phyloP scores from a whole-genome alignment of 2,888 invertebrate genomes.

The Gastracanthus pulcherrimus region DNA sequence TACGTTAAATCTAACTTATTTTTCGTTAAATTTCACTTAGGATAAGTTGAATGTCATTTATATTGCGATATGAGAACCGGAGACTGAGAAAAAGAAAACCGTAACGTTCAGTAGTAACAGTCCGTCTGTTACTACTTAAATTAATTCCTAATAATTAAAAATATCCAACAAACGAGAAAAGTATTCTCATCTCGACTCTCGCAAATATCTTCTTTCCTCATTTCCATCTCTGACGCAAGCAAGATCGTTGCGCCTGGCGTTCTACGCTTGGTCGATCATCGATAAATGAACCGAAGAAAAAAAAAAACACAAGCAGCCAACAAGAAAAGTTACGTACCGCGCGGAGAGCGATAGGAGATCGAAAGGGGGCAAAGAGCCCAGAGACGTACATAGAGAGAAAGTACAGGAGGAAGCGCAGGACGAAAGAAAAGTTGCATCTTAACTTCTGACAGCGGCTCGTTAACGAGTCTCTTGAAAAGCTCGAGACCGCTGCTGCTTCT shows the following conservation, averaged over 20 bases:
- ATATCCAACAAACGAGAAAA: too few species aligned
- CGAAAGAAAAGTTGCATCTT: slow-evolving; percentile 53
- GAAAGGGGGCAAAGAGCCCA: background rate
- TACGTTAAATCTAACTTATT: too few species aligned
- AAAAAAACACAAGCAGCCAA: background rate
- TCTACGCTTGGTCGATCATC: slow-evolving; percentile 3
- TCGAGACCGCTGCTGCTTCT: too few species aligned
- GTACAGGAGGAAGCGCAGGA: background rate
- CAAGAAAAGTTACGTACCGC: background rate
- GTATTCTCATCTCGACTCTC: too few species aligned
- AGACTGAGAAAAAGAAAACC: background rate
- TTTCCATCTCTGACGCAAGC: too few species aligned
- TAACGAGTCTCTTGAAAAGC: slow-evolving; percentile 60
- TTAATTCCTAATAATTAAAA: too few species aligned
- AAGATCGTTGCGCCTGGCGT: too few species aligned
- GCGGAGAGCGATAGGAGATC: background rate
- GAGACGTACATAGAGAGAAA: slow-evolving; percentile 3
- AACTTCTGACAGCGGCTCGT: slow-evolving; percentile 59
- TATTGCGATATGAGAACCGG: background rate
- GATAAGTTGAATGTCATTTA: too few species aligned
- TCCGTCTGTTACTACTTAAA: background rate
- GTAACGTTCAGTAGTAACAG: background rate
- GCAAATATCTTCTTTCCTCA: too few species aligned
- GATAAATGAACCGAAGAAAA: background rate
- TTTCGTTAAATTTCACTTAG: too few species aligned